These are phyloP conservation scores for Pseudorasbora parva DNA, from an alignment of 2,113 vertebrate species.

Conservation along the genomic window DNA sequence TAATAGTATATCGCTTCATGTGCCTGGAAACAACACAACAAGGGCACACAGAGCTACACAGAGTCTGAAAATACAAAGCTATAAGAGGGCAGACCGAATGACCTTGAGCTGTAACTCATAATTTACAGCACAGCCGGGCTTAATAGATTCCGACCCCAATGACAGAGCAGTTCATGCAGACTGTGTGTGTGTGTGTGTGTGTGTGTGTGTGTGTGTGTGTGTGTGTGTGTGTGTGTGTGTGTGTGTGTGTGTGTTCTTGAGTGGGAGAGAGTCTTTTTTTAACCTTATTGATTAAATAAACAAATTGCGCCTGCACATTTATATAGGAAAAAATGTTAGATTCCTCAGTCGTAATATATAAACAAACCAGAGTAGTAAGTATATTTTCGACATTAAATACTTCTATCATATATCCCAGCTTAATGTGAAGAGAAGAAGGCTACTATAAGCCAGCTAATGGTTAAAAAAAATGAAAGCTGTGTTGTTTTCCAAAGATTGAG, in stretches of 20 bases:
- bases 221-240: too few species aligned
- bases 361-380: neutral
- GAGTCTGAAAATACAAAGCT: conserved; percentile 51
- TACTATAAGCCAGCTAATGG: too few species aligned
- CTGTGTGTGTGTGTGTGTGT: neutral
- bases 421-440: neutral
- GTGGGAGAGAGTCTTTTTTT: conserved; percentile 13
- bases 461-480: neutral
- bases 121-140: conserved; percentile 50
- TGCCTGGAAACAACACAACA: conserved; percentile 41
- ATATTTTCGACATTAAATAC: neutral
- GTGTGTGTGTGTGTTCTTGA: too few species aligned
- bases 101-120: conserved; percentile 58
- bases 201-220: too few species aligned
- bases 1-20: conserved; percentile 17
- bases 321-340: neutral
- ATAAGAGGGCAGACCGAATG: conserved; percentile 41
- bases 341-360: neutral
- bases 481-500: neutral
- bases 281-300: conserved; percentile 21
- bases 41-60: conserved; percentile 37
- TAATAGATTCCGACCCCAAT: conserved; percentile 55
- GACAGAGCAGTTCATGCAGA: conserved; percentile 42
- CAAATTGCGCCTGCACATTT: neutral
- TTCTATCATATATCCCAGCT: neutral